These are phyloP conservation scores for Scaptomyza pallida DNA, from an alignment of 1,140 invertebrate genomes.

Conservation along the genomic window DNA sequence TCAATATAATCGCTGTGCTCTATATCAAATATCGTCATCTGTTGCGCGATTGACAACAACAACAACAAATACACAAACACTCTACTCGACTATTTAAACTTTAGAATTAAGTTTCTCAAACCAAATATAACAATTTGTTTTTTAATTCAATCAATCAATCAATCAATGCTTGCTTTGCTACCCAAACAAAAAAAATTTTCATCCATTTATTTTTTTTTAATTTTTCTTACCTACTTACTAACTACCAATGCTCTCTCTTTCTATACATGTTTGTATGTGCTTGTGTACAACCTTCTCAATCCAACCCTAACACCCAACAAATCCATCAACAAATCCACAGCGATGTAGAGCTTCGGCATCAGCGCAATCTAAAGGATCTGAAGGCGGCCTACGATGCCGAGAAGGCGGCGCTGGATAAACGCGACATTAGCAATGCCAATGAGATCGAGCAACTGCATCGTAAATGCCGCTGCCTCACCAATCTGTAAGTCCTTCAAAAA, in stretches of 20 bases:
- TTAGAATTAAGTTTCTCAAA: constrained; percentile 8
- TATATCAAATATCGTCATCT: constrained; percentile 77
- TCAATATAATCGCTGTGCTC: constrained; percentile 77
- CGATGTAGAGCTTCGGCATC: constrained; percentile 77
- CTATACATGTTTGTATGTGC: constrained; percentile 16
- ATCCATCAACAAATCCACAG: constrained; percentile 41
- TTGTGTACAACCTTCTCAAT: constrained; percentile 36
- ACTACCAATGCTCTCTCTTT: constrained; percentile 26
- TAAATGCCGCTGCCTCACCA: constrained; percentile 85
- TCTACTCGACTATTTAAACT: neutral
- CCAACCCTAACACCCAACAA: constrained; percentile 37
- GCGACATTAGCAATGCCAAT: constrained; percentile 84
- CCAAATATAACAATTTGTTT: constrained; percentile 9
- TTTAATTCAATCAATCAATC: constrained; percentile 10
- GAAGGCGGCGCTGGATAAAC: constrained; percentile 77
- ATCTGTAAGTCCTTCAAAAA: constrained; percentile 84
- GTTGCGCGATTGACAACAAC: constrained; percentile 40
- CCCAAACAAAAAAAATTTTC: too few species aligned
- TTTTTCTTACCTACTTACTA: constrained; percentile 42
- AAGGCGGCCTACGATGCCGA: constrained; percentile 81
- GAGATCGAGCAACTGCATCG: constrained; percentile 85
- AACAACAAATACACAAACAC: too few species aligned
- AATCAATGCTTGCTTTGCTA: constrained; percentile 15
- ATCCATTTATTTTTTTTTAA: constrained; percentile 27
- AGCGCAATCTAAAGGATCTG: constrained; percentile 81